Evolutionary conservation across 2,888 invertebrate species (phyloP), one percentile per base, ranked within the genome.

Genomic region (Punctoribates punctum): DNA sequence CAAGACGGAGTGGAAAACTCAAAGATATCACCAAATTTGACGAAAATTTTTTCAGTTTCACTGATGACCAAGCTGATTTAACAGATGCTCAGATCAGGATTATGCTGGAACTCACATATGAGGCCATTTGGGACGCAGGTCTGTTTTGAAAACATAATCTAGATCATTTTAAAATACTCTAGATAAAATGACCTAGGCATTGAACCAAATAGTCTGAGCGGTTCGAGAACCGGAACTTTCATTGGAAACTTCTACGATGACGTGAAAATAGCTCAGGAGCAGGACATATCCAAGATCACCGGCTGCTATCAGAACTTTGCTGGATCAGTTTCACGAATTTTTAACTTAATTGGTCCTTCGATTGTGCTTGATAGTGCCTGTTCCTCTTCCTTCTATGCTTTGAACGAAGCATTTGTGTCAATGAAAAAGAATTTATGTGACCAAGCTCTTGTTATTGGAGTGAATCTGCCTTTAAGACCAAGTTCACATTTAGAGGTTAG

Each of bases 341-440:
- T 96, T 85, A 96, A 98, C 84, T 91, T 96, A 80, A 91, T 88
- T 83, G 96, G 88, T 83, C 78, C 76, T 8, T 96, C 96, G 83
- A 96, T 91, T 85, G 91, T 95, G 48, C 86, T 97, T 65, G 98
- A 99, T 85, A 97, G 98, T 1, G 98, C 98, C 9, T 99, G 98
- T 85, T 96, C 97, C 0, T 96, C 96, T 81, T 93, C 95, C 79
- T 86, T 97, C 83, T 90, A 92, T 83, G 97, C 96, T 23, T 86
- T 98, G 82, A 90, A 96, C 82, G 92, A 94, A 67, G 94, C 94
- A 4, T 87, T 90, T 75, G 84, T 86, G 6, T 90, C 94, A 48
- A 93, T 96, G 82, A 88, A 90, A 67, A 88, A 88, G 80, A 94
- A 93, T 0, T 88, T 90, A 78, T 87, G 86, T 82, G 86, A 87